phyloP scores from a whole-genome alignment of 2,888 invertebrate genomes.

The Antheraea yamamai region DNA sequence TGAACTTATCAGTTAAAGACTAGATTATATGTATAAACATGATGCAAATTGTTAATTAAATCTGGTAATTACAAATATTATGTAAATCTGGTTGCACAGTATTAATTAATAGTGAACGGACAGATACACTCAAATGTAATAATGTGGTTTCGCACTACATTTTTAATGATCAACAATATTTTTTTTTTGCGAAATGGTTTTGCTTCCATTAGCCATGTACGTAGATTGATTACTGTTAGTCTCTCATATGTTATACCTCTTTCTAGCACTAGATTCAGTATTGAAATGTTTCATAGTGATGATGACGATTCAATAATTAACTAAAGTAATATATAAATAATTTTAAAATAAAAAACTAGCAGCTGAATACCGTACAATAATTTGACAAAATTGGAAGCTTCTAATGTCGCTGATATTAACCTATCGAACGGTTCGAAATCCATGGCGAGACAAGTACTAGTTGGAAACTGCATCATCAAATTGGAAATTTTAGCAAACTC shows the following conservation, averaged over 20 bases:
- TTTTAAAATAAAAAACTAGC: not conserved
- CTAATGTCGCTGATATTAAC: not conserved
- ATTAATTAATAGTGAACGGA: not conserved
- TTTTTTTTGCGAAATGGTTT: too few relatives aligned
- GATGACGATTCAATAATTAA: not conserved
- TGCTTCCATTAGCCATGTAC: too few relatives aligned
- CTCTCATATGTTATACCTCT: too few relatives aligned
- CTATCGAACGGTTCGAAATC: not conserved
- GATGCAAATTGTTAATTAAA: not conserved
- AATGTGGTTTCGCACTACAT: not conserved
- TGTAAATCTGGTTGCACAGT: not conserved
- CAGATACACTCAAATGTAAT: not conserved
- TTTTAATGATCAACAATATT: too few relatives aligned
- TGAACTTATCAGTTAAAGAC: not conserved
- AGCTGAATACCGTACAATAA: not conserved
- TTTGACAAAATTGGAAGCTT: not conserved
- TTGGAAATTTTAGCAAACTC: slow-evolving; percentile 21
- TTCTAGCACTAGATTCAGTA: too few relatives aligned
- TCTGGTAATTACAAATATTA: not conserved
- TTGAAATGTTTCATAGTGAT: too few relatives aligned
- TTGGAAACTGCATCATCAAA: slow-evolving; percentile 19
- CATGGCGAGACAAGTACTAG: not conserved
- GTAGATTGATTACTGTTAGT: too few relatives aligned
- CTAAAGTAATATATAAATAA: not conserved
- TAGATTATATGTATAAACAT: slow-evolving; percentile 25